A percentile compares a stretch with the other conserved stretches of the same genome.
Evolutionary conservation across 2,113 vertebrate genomes (phyloP).

Genomic region (Peromyscus leucopus): DNA sequence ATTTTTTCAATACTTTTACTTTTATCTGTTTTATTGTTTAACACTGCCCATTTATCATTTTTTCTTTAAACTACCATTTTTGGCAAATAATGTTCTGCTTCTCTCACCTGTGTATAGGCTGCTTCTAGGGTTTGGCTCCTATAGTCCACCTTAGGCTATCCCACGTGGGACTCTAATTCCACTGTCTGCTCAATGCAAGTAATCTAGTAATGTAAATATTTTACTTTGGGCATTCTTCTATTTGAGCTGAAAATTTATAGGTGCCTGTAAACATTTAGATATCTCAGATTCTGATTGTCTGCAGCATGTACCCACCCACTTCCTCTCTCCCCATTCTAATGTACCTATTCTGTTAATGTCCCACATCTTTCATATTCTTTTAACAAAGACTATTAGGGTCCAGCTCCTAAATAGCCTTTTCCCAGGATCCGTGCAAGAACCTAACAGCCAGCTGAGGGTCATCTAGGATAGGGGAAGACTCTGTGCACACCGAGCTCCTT

Average conservation of each 20-base stretch:
- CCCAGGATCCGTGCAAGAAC: no score
- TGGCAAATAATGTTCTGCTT: slow-evolving; percentile 13
- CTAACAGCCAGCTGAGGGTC: no score
- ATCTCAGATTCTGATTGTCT: slow-evolving; percentile 4
- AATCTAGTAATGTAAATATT: neutral
- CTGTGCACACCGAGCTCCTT: no score
- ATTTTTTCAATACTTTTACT: neutral
- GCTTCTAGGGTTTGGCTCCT: slow-evolving; percentile 8
- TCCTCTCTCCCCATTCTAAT: neutral
- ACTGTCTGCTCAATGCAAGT: neutral
- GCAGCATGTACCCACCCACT: neutral
- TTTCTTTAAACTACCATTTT: slow-evolving; percentile 23
- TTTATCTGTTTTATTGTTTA: neutral
- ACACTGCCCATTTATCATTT: slow-evolving; percentile 1
- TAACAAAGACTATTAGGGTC: no score
- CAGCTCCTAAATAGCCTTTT: no score
- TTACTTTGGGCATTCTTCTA: neutral
- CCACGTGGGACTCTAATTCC: neutral
- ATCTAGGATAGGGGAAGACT: no score
- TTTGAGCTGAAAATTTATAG: neutral
- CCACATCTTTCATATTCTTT: neutral
- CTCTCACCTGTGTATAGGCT: neutral
- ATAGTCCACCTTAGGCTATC: neutral
- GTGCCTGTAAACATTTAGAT: neutral
- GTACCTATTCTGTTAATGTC: neutral